These are phyloP conservation scores for Thamnophis elegans DNA, from an alignment of 2,797 vertebrate genomes.

Conservation along the genomic window DNA sequence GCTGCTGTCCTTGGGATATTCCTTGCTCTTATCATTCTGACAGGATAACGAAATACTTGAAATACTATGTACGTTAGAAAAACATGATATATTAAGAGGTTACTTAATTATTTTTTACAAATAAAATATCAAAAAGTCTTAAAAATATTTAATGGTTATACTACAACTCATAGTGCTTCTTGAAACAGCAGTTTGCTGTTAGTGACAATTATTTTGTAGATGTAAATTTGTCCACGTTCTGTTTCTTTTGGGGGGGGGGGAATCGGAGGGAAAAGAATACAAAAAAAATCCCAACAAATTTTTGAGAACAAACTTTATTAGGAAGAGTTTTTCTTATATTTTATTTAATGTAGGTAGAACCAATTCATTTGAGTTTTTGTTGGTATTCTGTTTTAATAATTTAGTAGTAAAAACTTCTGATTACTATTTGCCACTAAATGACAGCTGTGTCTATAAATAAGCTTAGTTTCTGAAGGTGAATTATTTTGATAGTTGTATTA, in stretches of 20 bases:
- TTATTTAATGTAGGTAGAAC: not conserved
- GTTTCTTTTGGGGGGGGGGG: not conserved
- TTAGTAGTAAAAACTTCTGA: not conserved
- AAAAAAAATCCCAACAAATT: not conserved
- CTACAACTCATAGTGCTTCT: not conserved
- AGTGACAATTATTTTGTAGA: not conserved
- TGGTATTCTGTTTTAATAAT: not conserved
- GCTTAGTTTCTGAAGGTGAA: constrained; percentile 27
- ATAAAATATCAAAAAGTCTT: not conserved
- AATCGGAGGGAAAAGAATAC: not conserved
- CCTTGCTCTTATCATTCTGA: not conserved
- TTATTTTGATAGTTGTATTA: constrained; percentile 30
- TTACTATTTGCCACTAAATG: constrained; percentile 19
- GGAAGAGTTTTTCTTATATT: not conserved
- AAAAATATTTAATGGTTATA: not conserved
- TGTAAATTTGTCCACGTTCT: not conserved
- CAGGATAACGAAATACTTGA: constrained; percentile 27
- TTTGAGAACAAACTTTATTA: not conserved
- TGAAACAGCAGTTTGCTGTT: not conserved
- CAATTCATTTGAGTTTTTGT: constrained; percentile 17
- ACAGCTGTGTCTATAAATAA: constrained; percentile 10
- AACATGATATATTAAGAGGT: not conserved
- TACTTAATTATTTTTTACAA: not conserved
- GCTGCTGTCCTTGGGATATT: constrained; percentile 30
- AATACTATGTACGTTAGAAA: constrained; percentile 24